A percentile compares a stretch with the other conserved stretches of the same genome.
These are phyloP conservation scores for Mobula hypostoma DNA, from an alignment of 2,113 vertebrate genomes.

Conservation along the genomic window DNA sequence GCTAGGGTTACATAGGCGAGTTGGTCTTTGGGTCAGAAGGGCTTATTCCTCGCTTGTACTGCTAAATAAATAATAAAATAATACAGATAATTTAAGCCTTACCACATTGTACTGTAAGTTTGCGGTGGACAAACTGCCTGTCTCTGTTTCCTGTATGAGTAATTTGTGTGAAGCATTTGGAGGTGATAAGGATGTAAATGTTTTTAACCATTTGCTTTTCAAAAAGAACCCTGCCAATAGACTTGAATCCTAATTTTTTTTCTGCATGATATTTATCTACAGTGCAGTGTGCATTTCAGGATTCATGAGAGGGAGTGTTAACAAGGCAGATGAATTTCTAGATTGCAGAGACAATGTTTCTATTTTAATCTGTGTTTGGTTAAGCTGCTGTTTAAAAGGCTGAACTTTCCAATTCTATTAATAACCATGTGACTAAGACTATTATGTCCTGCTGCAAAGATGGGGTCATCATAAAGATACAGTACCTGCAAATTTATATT, in stretches of 20 bases:
- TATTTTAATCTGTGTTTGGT: conserved; percentile 1
- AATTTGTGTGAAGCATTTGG: background rate
- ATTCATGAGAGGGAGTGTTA: background rate
- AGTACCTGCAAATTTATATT: background rate
- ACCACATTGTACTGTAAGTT: background rate
- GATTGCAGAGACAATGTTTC: background rate
- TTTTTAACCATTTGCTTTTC: background rate
- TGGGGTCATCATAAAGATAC: conserved; percentile 6
- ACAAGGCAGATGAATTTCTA: conserved; percentile 11
- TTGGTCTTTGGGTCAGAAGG: too few relatives aligned
- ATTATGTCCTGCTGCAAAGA: background rate
- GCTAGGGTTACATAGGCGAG: too few relatives aligned
- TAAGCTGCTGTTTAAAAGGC: background rate
- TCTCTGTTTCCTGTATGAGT: background rate
- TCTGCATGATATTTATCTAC: background rate
- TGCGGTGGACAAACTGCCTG: background rate
- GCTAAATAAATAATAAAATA: too few relatives aligned
- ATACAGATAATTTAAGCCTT: background rate
- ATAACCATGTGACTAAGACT: background rate
- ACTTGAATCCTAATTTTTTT: background rate
- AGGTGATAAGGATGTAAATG: background rate
- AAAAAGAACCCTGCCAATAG: background rate
- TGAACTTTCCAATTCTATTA: background rate
- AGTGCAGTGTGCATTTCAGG: background rate
- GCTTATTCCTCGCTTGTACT: too few relatives aligned